Conservation (phyloP, 2,888 invertebrate genomes). For the Spisula solida region DNA sequence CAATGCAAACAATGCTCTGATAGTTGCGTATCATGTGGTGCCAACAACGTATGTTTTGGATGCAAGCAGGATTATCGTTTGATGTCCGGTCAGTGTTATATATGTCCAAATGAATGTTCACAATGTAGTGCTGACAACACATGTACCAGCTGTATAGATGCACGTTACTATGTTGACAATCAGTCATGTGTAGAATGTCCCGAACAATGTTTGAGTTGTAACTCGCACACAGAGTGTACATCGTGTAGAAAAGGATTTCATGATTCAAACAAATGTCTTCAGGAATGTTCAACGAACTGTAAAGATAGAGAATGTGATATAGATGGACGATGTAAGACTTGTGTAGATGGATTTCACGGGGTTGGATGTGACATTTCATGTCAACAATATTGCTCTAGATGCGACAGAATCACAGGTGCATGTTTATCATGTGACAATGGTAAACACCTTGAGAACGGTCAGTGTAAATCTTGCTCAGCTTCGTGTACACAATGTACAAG, state of each 20-base stretch:
- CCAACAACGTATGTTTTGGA: not conserved
- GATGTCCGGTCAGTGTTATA: not conserved
- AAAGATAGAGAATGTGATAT: not conserved
- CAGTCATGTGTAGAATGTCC: not conserved
- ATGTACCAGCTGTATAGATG: not conserved
- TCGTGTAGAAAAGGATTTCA: not conserved
- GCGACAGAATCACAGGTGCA: not conserved
- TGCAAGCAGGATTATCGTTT: not conserved
- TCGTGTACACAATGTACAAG: not conserved
- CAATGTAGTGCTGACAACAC: too few species aligned
- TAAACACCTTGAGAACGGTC: not conserved
- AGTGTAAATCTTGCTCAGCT: not conserved
- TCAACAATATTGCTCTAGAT: not conserved
- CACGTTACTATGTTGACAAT: not conserved
- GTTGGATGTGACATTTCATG: not conserved
- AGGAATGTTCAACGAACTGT: not conserved
- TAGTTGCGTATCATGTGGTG: not conserved
- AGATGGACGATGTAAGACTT: not conserved
- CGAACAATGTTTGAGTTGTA: not conserved
- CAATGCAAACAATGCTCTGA: not conserved
- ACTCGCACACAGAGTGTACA: not conserved
- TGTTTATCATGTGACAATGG: conserved; percentile 1
- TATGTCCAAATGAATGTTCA: not conserved
- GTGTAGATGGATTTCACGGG: not conserved
- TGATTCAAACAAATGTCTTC: not conserved